Percentiles rank a stretch among this genome's conserved stretches.
phyloP scores from a whole-genome alignment of 2,888 invertebrate species.

The Helobdella robusta region DNA sequence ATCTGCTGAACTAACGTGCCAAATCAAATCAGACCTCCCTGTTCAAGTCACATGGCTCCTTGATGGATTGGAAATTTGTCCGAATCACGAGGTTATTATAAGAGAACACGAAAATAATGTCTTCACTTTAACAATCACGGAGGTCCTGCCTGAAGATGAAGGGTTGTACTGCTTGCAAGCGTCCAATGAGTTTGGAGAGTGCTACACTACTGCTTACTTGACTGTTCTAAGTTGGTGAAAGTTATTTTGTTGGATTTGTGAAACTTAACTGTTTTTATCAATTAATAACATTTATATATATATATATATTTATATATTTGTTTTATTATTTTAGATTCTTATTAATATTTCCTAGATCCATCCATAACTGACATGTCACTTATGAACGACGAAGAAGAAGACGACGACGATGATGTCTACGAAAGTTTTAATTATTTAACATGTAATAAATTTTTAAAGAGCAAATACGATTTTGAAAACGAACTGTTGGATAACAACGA shows the following conservation, averaged over 20 bases:
- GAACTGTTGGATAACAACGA: too few species aligned
- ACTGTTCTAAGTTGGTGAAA: conserved; percentile 46
- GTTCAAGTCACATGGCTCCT: too few species aligned
- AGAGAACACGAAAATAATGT: conserved; percentile 60
- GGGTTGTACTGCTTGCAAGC: conserved; percentile 47
- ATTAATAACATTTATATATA: conserved; percentile 14
- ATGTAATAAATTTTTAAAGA: too few species aligned
- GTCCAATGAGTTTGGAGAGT: conserved; percentile 43
- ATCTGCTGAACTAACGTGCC: too few species aligned
- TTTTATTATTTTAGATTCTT: neutral
- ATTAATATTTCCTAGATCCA: neutral
- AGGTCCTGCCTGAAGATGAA: conserved; percentile 46
- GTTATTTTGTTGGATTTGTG: neutral
- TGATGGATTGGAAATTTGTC: too few species aligned
- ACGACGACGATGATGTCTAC: too few species aligned
- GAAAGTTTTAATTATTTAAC: too few species aligned
- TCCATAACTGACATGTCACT: neutral
- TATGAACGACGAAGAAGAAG: neutral
- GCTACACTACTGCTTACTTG: conserved; percentile 44
- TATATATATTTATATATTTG: neutral
- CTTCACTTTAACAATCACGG: conserved; percentile 51
- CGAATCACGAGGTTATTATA: too few species aligned
- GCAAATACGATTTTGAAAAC: too few species aligned
- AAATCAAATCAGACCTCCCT: too few species aligned
- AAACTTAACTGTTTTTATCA: neutral